Evolutionary conservation across 2,888 invertebrate species (phyloP), one percentile per base, ranked within the genome.

Genomic region (Agrotis clavis): DNA sequence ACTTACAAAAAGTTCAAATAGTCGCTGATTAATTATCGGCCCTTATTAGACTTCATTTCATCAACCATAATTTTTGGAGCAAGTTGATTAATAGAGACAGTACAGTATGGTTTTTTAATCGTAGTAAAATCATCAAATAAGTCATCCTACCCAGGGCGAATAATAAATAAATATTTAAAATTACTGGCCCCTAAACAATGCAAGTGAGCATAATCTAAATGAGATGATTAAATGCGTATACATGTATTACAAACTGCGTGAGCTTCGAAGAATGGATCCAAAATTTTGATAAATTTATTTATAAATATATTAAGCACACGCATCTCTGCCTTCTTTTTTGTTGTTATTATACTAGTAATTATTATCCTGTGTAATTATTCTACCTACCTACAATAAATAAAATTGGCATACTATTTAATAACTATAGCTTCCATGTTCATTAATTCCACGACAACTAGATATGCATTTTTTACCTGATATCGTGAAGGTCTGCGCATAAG

Each of bases 401-500:
- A 67, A 82, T 73, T 30, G n/a, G 30, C 21, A 63, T 50, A 67
- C 48, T 68, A 64, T 72, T 61, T 69, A 82, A 82, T 64, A 73
- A 69, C 48, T 73, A 67, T 64, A 61, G 71, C 59, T 73, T 69
- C 56, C 68, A 73, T 73, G 79, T 78, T 69, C 69, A 82, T 82
- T 80, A 80, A 82, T 80, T 69, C 79, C 82, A 67, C 79, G 82
- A 80, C 70, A 74, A 50, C 65, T 70, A 82, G 57, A 59, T 60
- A 70, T 66, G 62, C 59, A 61, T 67, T 74, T 82, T 70, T 82
- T 70, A 7, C 50, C 13, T 35, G 66, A 21, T 63, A 16, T 67
- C 54, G 74, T 78, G 64, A 71, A 57, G 50, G 64, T 54, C 51
- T 65, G 59, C 35, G 51, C 66, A 66, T 47, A 51, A 53, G 61